phyloP scores from a whole-genome alignment of 2,113 vertebrate species.

The Geococcyx californianus region DNA sequence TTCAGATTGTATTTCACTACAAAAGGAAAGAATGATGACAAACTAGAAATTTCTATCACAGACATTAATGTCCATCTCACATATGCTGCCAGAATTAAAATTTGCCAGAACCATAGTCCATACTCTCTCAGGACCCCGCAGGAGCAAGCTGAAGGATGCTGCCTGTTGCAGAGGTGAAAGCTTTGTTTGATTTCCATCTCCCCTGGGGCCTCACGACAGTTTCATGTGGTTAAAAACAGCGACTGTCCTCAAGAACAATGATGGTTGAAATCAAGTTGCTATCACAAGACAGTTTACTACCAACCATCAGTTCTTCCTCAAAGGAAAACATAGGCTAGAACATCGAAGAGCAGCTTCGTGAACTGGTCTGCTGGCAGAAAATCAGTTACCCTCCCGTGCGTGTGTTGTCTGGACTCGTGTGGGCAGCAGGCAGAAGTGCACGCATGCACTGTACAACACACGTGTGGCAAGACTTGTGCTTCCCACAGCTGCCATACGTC shows the following conservation, averaged over 20 bases:
- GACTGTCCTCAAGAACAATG: neutral
- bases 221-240: neutral
- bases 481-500: conserved; percentile 20
- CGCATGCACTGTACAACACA: neutral
- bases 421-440: conserved; percentile 30
- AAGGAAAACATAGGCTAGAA: neutral
- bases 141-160: neutral
- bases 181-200: neutral
- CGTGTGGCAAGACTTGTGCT: conserved; percentile 21
- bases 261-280: neutral
- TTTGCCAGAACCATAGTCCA: neutral
- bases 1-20: neutral
- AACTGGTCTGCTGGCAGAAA: conserved; percentile 56
- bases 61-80: neutral
- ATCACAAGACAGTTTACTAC: neutral
- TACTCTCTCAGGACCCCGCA: neutral
- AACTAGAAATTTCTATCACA: neutral
- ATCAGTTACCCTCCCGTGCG: neutral
- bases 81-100: neutral
- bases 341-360: neutral
- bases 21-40: neutral
- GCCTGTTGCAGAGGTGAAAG: neutral
- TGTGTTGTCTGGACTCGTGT: neutral
- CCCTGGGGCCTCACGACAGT: neutral
- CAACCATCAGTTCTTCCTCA: neutral